Base-by-base conservation (phyloP, 2,888 invertebrate species). In the Lithophane semibrunnea region DNA sequence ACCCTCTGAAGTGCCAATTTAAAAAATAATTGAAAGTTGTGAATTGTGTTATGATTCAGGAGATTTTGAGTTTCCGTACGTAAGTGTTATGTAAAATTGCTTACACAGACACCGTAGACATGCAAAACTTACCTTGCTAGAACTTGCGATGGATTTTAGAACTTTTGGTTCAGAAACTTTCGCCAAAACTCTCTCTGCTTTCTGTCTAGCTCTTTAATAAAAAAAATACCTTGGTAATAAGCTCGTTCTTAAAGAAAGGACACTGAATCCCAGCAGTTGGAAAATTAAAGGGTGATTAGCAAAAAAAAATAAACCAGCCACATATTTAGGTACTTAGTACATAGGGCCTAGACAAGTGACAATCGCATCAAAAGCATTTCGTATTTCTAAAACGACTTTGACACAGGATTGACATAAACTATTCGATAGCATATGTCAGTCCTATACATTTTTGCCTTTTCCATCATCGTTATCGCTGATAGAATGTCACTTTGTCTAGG, bases 21-120 rank as follows among this genome's bases (percentile, higher is more conserved):
- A 75, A 75, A 82, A 80, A 74, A 82, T 65, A 81, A 81, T 82
- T 82, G 65, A 65, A 79, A 52, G 13, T 64, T 73, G 44, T 65
- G 52, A 81, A 54, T 37, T 54, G 44, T 78, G 24, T 74, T 56
- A 49, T 75, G 37, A 81, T 44, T 24, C 18, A 24, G 37, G 7
- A 29, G 29, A 24, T 24, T 65, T 18, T 21, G n/a, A 4, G 47
- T n/a, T 54, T 56, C 2, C 37, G 21, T 3, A 18, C n/a, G 56
- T 5, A 21, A 60, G 24, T 37, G 13, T 21, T 21, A 16, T n/a
- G 16, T 49, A 3, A 24, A 58, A 66, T 65, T 58, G 37, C 21
- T 77, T 24, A 24, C 8, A 1, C 21, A 44, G 10, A 60, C 12
- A 29, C 37, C 3, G 10, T n/a, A n/a, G 29, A 16, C 24, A n/a